Conservation (phyloP, 2,797 vertebrate genomes). For the Gila robusta region DNA sequence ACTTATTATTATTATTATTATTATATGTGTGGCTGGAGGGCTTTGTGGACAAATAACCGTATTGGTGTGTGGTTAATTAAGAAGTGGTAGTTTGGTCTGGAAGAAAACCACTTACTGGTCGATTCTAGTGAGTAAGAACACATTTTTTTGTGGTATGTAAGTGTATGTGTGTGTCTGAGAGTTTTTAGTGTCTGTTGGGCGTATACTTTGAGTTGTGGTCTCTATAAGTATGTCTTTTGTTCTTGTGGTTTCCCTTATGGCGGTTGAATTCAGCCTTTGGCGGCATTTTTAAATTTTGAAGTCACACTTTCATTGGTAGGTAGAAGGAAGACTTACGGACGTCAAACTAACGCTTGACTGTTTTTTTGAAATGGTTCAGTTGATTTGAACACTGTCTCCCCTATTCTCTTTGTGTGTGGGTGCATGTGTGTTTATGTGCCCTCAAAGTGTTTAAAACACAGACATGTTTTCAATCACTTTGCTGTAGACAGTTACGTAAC, state of each 20-base stretch:
- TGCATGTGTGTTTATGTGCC: conserved; percentile 1
- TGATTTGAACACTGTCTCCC: background rate
- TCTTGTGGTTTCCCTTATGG: conserved; percentile 41
- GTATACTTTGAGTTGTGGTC: conserved; percentile 37
- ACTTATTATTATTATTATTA: too few species aligned
- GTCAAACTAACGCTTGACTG: background rate
- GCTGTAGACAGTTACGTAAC: background rate
- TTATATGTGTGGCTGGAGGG: background rate
- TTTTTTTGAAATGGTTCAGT: background rate
- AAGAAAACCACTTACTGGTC: conserved; percentile 12
- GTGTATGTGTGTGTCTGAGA: conserved; percentile 17
- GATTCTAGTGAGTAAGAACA: background rate
- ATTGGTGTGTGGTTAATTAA: background rate
- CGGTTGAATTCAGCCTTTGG: conserved; percentile 32
- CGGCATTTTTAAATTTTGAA: conserved; percentile 51
- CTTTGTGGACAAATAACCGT: background rate
- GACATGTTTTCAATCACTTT: background rate
- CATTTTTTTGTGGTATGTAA: background rate
- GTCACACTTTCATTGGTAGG: conserved; percentile 22
- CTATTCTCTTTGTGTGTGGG: background rate
- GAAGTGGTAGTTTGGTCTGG: background rate
- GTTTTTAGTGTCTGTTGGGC: conserved; percentile 30
- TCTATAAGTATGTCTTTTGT: conserved; percentile 13
- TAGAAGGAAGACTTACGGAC: background rate
- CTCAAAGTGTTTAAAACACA: conserved; percentile 15